phyloP scores from a whole-genome alignment of 2,797 vertebrate genomes.

The Sarcophilus harrisii region DNA sequence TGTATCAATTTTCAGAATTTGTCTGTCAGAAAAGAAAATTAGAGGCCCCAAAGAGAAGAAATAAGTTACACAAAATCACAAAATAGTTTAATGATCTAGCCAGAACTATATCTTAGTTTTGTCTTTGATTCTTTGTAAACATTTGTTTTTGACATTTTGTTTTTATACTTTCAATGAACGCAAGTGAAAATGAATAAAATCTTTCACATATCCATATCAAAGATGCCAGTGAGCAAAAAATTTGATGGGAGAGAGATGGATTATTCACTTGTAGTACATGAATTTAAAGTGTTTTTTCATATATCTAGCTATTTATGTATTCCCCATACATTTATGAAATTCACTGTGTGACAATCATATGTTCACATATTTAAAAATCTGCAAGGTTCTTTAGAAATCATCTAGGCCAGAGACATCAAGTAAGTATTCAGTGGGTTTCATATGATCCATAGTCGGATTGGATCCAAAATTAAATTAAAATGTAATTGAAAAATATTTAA shows the following conservation, averaged over 20 bases:
- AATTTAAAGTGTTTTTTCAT: background rate
- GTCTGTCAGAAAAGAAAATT: background rate
- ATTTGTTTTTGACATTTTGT: background rate
- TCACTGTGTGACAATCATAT: background rate
- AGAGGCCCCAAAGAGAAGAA: background rate
- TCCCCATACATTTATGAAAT: background rate
- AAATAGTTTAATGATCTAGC: background rate
- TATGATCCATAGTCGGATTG: background rate
- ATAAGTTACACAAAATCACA: background rate
- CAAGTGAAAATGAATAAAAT: background rate
- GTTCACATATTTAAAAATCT: background rate
- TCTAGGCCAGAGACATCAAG: background rate
- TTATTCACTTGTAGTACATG: background rate
- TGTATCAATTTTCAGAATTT: background rate
- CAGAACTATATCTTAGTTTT: background rate
- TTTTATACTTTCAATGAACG: background rate
- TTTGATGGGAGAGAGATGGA: background rate
- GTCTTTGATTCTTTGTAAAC: background rate
- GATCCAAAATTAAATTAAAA: background rate
- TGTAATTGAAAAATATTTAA: background rate
- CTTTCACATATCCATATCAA: background rate
- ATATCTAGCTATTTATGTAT: background rate
- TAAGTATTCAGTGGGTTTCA: background rate
- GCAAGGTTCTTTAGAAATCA: background rate
- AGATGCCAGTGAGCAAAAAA: background rate